These are phyloP conservation scores for Theropithecus gelada DNA, from an alignment of 2,113 vertebrate species.

Conservation along the genomic window DNA sequence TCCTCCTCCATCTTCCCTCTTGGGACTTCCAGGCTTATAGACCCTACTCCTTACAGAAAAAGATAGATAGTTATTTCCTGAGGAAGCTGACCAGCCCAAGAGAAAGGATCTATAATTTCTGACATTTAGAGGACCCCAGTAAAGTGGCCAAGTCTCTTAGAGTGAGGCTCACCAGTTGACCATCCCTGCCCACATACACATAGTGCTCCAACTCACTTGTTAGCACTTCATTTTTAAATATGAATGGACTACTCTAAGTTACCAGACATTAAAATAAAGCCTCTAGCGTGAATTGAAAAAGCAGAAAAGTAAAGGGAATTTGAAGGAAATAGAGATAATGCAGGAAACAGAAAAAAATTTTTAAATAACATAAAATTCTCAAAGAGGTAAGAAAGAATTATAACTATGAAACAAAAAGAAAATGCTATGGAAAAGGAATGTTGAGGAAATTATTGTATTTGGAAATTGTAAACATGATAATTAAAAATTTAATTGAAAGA, in stretches of 20 bases:
- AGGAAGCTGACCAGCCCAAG: neutral
- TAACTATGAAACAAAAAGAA: neutral
- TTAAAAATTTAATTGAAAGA: neutral
- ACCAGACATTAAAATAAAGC: neutral
- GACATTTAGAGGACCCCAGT: neutral
- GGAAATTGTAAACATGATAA: neutral
- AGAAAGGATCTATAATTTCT: neutral
- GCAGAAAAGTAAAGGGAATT: neutral
- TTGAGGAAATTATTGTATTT: neutral
- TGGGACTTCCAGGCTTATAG: neutral
- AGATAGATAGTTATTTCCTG: neutral
- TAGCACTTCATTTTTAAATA: neutral
- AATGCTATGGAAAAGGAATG: neutral
- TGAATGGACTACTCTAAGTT: neutral
- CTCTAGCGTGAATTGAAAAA: neutral
- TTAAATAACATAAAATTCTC: neutral
- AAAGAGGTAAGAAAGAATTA: neutral
- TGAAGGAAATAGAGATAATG: neutral
- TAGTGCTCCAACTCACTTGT: neutral
- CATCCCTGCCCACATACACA: neutral
- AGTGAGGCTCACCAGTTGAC: neutral
- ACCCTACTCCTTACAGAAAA: neutral
- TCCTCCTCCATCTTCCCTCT: neutral
- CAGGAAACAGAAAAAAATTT: neutral
- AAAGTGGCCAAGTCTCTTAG: neutral